Base-by-base conservation (phyloP, 2,113 vertebrate genomes). In the Lamprotornis superbus region DNA sequence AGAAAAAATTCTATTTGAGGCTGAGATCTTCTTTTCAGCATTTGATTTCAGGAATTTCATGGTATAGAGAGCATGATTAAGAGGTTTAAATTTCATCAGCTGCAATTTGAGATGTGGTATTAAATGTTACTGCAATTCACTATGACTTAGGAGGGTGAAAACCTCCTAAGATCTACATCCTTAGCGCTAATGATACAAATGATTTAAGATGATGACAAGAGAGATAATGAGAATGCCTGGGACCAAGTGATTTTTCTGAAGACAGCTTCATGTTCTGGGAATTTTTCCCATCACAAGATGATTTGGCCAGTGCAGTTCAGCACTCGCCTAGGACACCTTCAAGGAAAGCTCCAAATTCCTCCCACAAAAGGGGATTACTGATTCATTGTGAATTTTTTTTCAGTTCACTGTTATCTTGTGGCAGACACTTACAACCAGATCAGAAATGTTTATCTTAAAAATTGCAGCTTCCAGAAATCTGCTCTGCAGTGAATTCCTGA, bases 41-140 rank as follows among this genome's bases (percentile, higher is more conserved):
- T 71, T 75, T 53, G 19, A 40, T 87, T 83, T 56, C 24, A 50
- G 17, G 17, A 83, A 39, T 85, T 79, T 52, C 11, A 31, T 20
- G 4, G 7, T 21, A 19, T 15, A 35, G 8, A 82, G 8, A 59
- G 2, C 8, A 39, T 13, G 25, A 12, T 44, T 44, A 69, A 75
- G 30, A 89, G 2, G 50, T 31, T 7, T 30, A 12, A 74, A 67
- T 75, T 92, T 63, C 30, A 59, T 50, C 7, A 50, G 35, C n/a
- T 85, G 33, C 9, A 42, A 28, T 59, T 17, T 71, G 21, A 46
- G 8, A 63, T 39, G 39, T 0, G 0, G 0, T 35, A 31, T 46
- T 59, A 78, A 77, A 44, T 35, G 1, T 33, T 75, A 21, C 30
- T 30, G 4, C 35, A 90, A 50, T 82, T 85, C 47, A 20, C 4